A percentile compares a stretch with the other conserved stretches of the same genome.
phyloP scores from a whole-genome alignment of 64 coral and sea anemone genomes.

The Acropora tenuis region DNA sequence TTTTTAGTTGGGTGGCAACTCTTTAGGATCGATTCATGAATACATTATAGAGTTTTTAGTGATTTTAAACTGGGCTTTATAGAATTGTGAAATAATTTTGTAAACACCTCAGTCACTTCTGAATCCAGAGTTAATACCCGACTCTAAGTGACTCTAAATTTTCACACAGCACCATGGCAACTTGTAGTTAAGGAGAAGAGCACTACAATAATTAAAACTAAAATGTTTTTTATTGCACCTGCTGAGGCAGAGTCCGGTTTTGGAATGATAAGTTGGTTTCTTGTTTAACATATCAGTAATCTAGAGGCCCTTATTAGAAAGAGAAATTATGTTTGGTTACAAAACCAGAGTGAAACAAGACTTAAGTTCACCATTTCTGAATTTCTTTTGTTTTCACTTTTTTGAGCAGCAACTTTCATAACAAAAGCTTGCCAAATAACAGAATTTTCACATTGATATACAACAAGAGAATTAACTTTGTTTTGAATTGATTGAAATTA shows the following conservation, averaged over 20 bases:
- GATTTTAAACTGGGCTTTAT: too few relatives aligned
- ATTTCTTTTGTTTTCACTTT: background rate
- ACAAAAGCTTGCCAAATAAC: background rate
- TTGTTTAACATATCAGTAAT: background rate
- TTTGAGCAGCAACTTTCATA: background rate
- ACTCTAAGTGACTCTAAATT: background rate
- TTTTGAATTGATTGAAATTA: background rate
- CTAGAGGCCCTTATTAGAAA: background rate
- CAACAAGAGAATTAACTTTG: background rate
- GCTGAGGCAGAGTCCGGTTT: slow-evolving; percentile 4
- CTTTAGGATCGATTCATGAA: too few relatives aligned
- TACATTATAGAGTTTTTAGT: too few relatives aligned
- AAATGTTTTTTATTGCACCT: background rate
- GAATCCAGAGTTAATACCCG: too few relatives aligned
- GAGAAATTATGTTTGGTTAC: background rate
- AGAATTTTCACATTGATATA: background rate
- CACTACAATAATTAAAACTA: background rate
- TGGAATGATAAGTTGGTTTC: background rate
- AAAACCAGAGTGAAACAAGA: background rate
- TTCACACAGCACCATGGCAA: background rate
- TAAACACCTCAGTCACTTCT: too few relatives aligned
- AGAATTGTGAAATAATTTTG: too few relatives aligned
- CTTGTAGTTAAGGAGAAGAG: background rate
- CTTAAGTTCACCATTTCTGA: background rate
- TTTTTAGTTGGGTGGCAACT: too few relatives aligned